Conservation (phyloP, 1,140 invertebrate species). For the Diprion similis region DNA sequence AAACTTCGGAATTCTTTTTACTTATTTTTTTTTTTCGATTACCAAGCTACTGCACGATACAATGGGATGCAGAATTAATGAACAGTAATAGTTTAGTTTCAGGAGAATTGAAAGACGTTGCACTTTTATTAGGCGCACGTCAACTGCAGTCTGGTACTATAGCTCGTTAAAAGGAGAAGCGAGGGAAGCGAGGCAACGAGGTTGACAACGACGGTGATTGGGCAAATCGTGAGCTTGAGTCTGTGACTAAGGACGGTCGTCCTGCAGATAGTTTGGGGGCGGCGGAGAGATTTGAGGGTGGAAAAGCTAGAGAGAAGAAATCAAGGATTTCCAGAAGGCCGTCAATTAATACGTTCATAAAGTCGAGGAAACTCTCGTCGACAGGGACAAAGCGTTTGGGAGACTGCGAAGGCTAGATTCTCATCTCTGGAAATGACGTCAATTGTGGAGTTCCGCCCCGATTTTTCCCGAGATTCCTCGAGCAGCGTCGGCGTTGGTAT, state of each 20-base stretch:
- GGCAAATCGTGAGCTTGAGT: not conserved
- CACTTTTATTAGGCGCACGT: too few relatives aligned
- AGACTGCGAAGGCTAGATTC: not conserved
- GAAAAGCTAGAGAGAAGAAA: not conserved
- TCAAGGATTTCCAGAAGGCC: not conserved
- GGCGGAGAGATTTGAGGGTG: not conserved
- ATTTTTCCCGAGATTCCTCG: not conserved
- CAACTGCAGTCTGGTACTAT: not conserved
- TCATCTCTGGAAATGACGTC: conserved; percentile 2
- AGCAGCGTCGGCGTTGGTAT: not conserved
- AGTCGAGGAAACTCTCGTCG: not conserved
- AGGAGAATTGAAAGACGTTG: too few relatives aligned
- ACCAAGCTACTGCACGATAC: conserved; percentile 31
- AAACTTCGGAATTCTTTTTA: too few relatives aligned
- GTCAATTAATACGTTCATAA: conserved; percentile 6
- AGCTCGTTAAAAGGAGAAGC: not conserved
- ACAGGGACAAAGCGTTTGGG: not conserved
- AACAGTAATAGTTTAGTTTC: not conserved
- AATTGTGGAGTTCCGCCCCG: not conserved
- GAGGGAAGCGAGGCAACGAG: not conserved
- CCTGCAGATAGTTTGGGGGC: not conserved
- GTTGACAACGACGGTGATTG: not conserved
- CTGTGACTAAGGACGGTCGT: not conserved
- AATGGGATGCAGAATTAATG: conserved; percentile 13
- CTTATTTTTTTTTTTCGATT: too few relatives aligned